phyloP scores from a whole-genome alignment of 2,888 invertebrate species.

The Crematogaster levior region DNA sequence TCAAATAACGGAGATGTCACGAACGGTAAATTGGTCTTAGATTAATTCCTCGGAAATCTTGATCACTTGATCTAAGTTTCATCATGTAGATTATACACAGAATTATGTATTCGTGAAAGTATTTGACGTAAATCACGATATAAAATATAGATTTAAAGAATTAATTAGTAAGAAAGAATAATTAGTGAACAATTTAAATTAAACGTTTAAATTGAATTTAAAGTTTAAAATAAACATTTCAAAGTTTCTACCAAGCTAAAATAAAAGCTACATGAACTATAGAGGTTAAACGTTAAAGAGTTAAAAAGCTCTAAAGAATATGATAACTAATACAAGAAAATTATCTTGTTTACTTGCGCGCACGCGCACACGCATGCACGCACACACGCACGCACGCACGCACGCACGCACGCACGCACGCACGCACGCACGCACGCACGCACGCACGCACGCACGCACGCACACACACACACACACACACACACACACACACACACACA shows the following conservation, averaged over 20 bases:
- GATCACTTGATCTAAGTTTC: constrained; percentile 38
- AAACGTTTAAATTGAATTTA: neutral
- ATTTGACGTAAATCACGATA: neutral
- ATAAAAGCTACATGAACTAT: neutral
- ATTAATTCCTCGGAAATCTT: constrained; percentile 58
- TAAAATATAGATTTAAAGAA: neutral
- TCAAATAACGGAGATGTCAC: constrained; percentile 40
- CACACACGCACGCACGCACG: no score
- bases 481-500: no score
- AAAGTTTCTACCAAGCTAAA: neutral
- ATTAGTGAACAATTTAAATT: neutral
- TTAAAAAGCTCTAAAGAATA: neutral
- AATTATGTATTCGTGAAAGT: neutral
- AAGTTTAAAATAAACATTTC: neutral
- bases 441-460: no score
- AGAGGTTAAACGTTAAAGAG: neutral
- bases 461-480: no score
- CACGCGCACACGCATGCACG: no score
- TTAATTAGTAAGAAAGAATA: no score
- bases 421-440: no score
- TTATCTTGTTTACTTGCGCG: no score
- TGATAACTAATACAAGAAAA: neutral
- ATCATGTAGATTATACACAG: constrained; percentile 3
- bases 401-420: no score
- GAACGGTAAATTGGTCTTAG: constrained; percentile 57